Base-by-base conservation (phyloP, 2,888 invertebrate species). In the Alcis repandata region DNA sequence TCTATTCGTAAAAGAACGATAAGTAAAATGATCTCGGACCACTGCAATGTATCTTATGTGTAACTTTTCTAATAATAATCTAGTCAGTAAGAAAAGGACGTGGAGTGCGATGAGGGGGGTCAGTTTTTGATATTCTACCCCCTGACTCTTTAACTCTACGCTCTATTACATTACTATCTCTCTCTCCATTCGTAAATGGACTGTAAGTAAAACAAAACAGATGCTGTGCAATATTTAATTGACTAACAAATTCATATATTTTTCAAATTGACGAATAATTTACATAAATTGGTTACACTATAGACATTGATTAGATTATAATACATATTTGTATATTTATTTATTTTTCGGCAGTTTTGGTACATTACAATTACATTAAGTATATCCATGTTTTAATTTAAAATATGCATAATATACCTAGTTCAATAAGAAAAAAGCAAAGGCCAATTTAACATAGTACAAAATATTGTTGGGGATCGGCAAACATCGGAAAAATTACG, bases 161-260 rank as follows among this genome's bases (percentile, higher is more conserved):
- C n/a, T n/a, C n/a, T n/a, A n/a, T n/a, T n/a, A n/a, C n/a, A n/a
- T n/a, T n/a, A n/a, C n/a, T n/a, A n/a, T n/a, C n/a, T n/a, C n/a
- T n/a, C n/a, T n/a, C n/a, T n/a, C n/a, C n/a, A n/a, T n/a, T n/a
- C n/a, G n/a, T n/a, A n/a, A n/a, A n/a, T n/a, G n/a, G n/a, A n/a
- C n/a, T n/a, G n/a, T n/a, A 13, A 36, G 1, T 61, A 69, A 72
- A 74, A 61, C 72, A 74, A 75, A 77, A 70, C 61, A 19, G 59
- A 60, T 79, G 73, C 79, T 76, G 80, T 84, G 86, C 82, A 86
- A 83, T 85, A 77, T 89, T 88, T 91, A 91, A 91, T 91, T 91
- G 91, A 91, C 87, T 84, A 86, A 87, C 79, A 86, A 87, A 88
- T 88, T 75, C 76, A 79, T 71, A 75, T 76, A 75, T 72, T 82